Evolutionary conservation across 1,140 invertebrate genomes (phyloP), one percentile per base, ranked within the genome.

Genomic region (Drosophila sproati): DNA sequence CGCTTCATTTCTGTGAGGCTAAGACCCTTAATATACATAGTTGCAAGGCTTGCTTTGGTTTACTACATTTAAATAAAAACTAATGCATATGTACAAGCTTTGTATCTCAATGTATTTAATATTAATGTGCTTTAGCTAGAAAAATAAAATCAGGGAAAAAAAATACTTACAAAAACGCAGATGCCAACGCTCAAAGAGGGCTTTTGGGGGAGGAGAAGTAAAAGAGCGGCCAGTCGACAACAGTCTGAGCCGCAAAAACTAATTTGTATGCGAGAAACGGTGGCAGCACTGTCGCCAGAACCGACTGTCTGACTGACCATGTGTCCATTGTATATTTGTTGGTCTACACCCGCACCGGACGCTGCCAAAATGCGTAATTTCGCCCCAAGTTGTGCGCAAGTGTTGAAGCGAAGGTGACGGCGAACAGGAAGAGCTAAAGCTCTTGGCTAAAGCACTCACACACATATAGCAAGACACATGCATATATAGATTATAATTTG

Each of bases 401-500:
- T 88, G 83, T 80, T 87, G 78, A 83, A 73, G 85, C 83, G 80
- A 77, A 88, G 83, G 83, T 88, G 83, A 83, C 82, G 80, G 54
- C 66, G 66, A 76, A 76, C 81, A 80, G 63, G 67, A 61, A 59
- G 59, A 64, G 60, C 60, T 52, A 64, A 55, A 69, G 71, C 71
- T 45, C 55, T 32, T 57, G 41, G 60, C 68, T 60, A 45, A 20
- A 34, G 4, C n/a, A 43, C 51, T 51, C 7, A 43, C 31, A 63
- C 43, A 43, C 34, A 48, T 48, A 59, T 34, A 47, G 56, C 5
- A 47, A 6, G n/a, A 57, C 41, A 31, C 12, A 57, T 62, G 59
- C 41, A 43, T 66, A 45, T 35, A 20, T 35, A 35, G 50, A 57
- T 39, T 45, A 73, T 47, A 41, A 4, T 4, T n/a, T 29, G 39